These are phyloP conservation scores for Dinomys branickii DNA, from an alignment of 2,113 vertebrate species.

Conservation along the genomic window DNA sequence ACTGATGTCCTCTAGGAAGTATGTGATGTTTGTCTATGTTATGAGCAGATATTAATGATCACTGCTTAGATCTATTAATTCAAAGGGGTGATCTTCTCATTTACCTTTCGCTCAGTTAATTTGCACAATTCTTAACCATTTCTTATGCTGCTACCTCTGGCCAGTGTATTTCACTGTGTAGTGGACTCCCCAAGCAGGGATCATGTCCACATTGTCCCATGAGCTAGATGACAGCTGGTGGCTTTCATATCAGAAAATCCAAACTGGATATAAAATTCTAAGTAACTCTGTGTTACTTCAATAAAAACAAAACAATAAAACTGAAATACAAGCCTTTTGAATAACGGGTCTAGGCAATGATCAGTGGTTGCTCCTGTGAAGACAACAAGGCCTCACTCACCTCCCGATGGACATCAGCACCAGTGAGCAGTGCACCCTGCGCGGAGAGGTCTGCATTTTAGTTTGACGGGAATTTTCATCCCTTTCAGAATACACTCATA, in stretches of 20 bases:
- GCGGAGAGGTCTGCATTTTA: background rate
- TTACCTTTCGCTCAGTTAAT: background rate
- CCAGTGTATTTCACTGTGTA: background rate
- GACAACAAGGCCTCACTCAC: background rate
- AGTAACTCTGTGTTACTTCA: background rate
- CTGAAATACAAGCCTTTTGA: background rate
- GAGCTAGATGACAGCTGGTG: background rate
- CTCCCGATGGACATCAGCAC: background rate
- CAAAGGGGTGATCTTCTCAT: background rate
- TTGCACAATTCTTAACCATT: background rate
- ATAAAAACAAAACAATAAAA: background rate
- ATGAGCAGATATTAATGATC: background rate
- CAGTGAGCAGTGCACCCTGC: background rate
- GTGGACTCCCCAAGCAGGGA: background rate
- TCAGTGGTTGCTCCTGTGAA: background rate
- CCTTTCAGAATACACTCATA: background rate
- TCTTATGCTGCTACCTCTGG: background rate
- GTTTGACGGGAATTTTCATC: background rate
- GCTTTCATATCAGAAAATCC: background rate
- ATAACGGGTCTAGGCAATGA: background rate
- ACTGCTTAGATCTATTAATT: background rate
- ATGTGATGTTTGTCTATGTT: background rate
- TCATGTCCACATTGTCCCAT: background rate
- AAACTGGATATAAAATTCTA: background rate
- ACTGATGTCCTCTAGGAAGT: background rate